Percentiles rank a stretch among this genome's conserved stretches.
Conservation (phyloP, 2,113 vertebrate species). For the Psettodes erumei region DNA sequence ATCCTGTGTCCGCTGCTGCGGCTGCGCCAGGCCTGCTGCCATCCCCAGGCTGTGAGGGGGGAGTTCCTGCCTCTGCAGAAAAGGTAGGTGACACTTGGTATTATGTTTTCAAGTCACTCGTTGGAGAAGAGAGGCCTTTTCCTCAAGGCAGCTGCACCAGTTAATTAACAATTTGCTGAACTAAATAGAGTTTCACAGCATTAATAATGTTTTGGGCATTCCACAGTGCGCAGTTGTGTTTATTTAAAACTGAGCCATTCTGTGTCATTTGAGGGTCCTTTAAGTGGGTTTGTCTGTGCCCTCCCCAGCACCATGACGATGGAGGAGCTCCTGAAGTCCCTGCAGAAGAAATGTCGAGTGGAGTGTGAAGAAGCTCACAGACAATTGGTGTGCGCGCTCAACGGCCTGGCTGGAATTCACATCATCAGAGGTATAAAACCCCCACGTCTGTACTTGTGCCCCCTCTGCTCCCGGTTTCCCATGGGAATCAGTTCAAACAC, state of each 20-base stretch:
- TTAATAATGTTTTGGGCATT: conserved; percentile 23
- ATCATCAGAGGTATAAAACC: conserved; percentile 93
- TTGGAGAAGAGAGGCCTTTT: neutral
- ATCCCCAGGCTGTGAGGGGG: conserved; percentile 96
- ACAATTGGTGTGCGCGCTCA: conserved; percentile 96
- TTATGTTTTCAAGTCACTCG: neutral
- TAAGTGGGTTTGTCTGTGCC: conserved; percentile 27
- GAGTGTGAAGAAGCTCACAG: conserved; percentile 98
- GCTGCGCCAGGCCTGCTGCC: conserved; percentile 97
- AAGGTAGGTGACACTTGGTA: conserved; percentile 82
- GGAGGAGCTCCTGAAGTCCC: conserved; percentile 94
- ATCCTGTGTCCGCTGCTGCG: conserved; percentile 93
- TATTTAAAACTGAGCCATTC: conserved; percentile 54
- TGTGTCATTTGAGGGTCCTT: conserved; percentile 26
- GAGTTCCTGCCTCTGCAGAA: conserved; percentile 98
- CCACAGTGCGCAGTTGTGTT: conserved; percentile 25
- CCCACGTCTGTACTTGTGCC: conserved; percentile 6
- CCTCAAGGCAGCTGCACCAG: conserved; percentile 25
- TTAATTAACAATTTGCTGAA: conserved; percentile 44
- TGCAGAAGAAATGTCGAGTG: conserved; percentile 97
- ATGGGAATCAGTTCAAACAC: conserved; percentile 65
- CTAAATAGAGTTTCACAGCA: conserved; percentile 13
- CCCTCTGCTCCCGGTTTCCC: conserved; percentile 60
- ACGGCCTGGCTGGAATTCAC: conserved; percentile 97
- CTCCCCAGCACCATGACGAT: conserved; percentile 95